Conservation (phyloP, 2,113 vertebrate genomes). For the Aptenodytes patagonicus region DNA sequence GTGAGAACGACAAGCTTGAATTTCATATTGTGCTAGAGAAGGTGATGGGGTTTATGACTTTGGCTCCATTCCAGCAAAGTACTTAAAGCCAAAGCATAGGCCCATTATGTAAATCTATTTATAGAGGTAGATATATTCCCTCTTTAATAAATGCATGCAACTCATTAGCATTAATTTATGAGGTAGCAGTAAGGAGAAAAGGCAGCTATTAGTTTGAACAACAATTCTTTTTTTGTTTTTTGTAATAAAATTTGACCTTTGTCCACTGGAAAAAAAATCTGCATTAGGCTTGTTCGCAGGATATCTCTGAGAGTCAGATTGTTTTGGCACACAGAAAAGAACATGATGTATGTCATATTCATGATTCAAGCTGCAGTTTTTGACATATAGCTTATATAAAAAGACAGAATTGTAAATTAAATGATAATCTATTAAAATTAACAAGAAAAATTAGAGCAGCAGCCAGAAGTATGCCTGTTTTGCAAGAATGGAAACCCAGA, state of each 20-base stretch:
- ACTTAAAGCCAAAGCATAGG: not conserved
- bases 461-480: not conserved
- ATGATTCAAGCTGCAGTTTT: not conserved
- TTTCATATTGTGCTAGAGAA: not conserved
- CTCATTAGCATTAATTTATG: not conserved
- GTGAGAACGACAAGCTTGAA: not conserved
- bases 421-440: not conserved
- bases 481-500: not conserved
- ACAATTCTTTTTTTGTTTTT: not conserved
- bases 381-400: not conserved
- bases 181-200: not conserved
- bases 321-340: not conserved
- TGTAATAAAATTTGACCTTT: not conserved
- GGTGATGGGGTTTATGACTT: not conserved
- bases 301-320: not conserved
- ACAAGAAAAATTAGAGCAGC: not conserved
- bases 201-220: not conserved
- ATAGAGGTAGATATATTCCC: not conserved
- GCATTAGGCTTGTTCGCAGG: not conserved
- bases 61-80: not conserved
- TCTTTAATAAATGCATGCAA: not conserved
- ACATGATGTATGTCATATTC: not conserved
- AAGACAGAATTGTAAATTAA: not conserved
- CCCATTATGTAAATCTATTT: constrained; percentile 1
- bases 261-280: not conserved